These are phyloP conservation scores for Verasper variegatus DNA, from an alignment of 2,113 vertebrate genomes.

Conservation along the genomic window DNA sequence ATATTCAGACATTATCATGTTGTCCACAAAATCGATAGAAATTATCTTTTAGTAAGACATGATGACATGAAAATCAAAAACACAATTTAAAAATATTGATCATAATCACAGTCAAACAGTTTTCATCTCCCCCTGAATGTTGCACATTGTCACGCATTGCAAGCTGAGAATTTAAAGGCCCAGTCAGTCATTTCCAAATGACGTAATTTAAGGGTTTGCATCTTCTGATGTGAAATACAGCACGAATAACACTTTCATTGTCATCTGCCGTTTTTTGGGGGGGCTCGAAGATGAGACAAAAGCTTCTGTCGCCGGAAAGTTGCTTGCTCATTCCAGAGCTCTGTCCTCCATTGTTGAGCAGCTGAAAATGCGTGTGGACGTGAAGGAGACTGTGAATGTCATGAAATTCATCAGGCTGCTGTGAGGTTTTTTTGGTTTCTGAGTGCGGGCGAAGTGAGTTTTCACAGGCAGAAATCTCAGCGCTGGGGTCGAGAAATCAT, in stretches of 20 bases:
- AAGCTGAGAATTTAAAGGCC: background rate
- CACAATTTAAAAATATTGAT: background rate
- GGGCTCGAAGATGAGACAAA: background rate
- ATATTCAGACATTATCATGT: no score
- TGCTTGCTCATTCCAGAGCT: constrained; percentile 33
- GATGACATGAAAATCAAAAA: background rate
- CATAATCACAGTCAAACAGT: background rate
- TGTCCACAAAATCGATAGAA: background rate
- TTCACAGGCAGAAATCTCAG: constrained; percentile 24
- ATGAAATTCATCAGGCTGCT: constrained; percentile 51
- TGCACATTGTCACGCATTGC: background rate
- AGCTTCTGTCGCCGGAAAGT: constrained; percentile 5
- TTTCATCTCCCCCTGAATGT: background rate
- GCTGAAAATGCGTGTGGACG: constrained; percentile 36
- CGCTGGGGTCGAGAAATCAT: background rate
- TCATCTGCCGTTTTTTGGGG: background rate
- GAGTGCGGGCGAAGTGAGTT: constrained; percentile 33
- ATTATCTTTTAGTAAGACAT: background rate
- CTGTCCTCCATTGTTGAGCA: constrained; percentile 34
- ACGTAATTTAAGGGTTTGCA: background rate
- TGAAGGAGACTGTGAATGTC: constrained; percentile 67
- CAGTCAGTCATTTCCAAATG: background rate
- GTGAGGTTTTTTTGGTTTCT: background rate
- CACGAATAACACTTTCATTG: background rate
- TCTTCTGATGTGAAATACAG: constrained; percentile 3